Conservation (phyloP, 2,797 vertebrate genomes). For the Ceyx erithaca region DNA sequence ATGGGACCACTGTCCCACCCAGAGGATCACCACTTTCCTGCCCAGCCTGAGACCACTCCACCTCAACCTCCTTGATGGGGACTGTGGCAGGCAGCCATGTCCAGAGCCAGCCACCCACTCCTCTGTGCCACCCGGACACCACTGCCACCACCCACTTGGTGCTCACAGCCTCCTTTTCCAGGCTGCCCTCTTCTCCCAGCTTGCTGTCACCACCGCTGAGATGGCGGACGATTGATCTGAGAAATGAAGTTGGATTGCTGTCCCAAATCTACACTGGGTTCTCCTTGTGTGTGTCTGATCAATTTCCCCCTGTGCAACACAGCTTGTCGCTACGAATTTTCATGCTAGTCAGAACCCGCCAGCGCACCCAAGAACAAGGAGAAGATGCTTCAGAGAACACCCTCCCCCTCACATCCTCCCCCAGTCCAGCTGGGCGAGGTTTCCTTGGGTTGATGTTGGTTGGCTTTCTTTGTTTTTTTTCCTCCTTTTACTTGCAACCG, state of each 20-base stretch:
- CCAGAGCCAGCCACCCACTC: neutral
- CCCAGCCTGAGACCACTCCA: neutral
- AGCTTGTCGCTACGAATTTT: conserved; percentile 98
- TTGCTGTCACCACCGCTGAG: conserved; percentile 93
- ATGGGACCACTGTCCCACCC: neutral
- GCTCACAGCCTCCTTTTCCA: conserved; percentile 70
- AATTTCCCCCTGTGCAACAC: conserved; percentile 93
- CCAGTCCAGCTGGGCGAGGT: neutral
- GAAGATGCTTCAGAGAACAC: conserved; percentile 65
- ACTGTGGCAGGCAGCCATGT: neutral
- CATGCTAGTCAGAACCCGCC: conserved; percentile 87
- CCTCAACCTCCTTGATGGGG: neutral
- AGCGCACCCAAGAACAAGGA: conserved; percentile 80
- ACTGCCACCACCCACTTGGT: neutral
- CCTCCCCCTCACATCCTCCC: conserved; percentile 42
- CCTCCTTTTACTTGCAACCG: neutral
- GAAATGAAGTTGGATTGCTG: conserved; percentile 99
- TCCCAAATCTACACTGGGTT: conserved; percentile 93
- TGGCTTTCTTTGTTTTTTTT: neutral
- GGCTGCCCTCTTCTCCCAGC: conserved; percentile 81
- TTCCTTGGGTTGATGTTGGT: conserved; percentile 9
- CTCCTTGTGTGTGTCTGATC: conserved; percentile 98
- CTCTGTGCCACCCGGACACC: neutral
- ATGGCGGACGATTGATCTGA: conserved; percentile 92
- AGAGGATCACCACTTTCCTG: neutral